phyloP scores from a whole-genome alignment of 1,140 invertebrate genomes.

The Cecropterus lyciades region DNA sequence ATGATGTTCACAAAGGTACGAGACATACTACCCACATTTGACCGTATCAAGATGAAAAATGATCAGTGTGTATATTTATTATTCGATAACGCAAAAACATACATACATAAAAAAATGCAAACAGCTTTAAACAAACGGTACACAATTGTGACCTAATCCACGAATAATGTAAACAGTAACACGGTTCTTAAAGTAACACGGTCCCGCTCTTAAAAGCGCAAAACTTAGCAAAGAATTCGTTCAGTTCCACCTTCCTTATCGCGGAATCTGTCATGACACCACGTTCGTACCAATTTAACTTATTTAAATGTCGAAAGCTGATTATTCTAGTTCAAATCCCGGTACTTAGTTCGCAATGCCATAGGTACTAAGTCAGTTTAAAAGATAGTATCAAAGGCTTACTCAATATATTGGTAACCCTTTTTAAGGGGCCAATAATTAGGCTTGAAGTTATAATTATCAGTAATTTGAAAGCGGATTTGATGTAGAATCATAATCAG shows the following conservation, averaged over 20 bases:
- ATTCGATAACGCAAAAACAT: too few relatives aligned
- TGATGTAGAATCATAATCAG: too few relatives aligned
- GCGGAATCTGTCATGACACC: constrained; percentile 11
- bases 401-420: constrained; percentile 11
- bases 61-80: too few relatives aligned
- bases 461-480: too few relatives aligned
- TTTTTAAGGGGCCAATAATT: neutral
- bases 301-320: constrained; percentile 30
- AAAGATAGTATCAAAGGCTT: constrained; percentile 31
- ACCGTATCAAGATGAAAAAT: too few relatives aligned
- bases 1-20: too few relatives aligned
- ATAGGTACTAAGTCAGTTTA: constrained; percentile 27
- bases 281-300: constrained; percentile 25
- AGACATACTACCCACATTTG: too few relatives aligned
- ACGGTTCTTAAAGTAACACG: neutral
- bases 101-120: too few relatives aligned
- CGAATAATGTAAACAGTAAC: too few relatives aligned
- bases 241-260: neutral
- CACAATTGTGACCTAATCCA: neutral
- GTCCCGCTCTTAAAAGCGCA: too few relatives aligned
- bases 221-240: constrained; percentile 6
- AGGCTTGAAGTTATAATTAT: neutral
- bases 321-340: constrained; percentile 24
- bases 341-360: constrained; percentile 14
- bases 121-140: too few relatives aligned